Conservation (phyloP, 2,113 vertebrate species). For the Parus major region DNA sequence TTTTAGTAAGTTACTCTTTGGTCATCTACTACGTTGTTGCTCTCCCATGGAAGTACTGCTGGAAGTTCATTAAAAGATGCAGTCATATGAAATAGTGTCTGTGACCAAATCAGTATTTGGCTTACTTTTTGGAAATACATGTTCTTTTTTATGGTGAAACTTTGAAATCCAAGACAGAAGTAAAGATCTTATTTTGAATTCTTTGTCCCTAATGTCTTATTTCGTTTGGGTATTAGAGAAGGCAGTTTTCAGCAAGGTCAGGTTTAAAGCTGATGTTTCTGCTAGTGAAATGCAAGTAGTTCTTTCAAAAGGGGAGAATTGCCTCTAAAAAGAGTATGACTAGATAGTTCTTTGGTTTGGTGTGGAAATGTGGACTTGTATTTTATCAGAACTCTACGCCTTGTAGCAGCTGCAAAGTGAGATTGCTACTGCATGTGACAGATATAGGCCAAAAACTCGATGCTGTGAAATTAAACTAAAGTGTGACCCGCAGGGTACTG, state of each 20-base stretch:
- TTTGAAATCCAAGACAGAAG: neutral
- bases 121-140: neutral
- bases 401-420: neutral
- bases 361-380: neutral
- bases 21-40: neutral
- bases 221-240: neutral
- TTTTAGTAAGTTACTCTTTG: neutral
- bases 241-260: neutral
- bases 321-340: neutral
- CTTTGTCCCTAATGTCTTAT: neutral
- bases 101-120: neutral
- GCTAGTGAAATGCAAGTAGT: neutral
- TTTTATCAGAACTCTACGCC: neutral
- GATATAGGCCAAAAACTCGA: neutral
- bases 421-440: neutral
- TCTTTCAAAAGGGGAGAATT: neutral
- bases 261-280: neutral
- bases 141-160: neutral
- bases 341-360: neutral
- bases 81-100: neutral
- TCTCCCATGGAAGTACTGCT: neutral
- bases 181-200: neutral
- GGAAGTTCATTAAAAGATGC: neutral
- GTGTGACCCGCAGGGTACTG: neutral
- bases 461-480: neutral